A percentile compares a stretch with the other conserved stretches of the same genome.
Conservation (phyloP, 1,140 invertebrate species). For the Brachionus manjavacas region DNA sequence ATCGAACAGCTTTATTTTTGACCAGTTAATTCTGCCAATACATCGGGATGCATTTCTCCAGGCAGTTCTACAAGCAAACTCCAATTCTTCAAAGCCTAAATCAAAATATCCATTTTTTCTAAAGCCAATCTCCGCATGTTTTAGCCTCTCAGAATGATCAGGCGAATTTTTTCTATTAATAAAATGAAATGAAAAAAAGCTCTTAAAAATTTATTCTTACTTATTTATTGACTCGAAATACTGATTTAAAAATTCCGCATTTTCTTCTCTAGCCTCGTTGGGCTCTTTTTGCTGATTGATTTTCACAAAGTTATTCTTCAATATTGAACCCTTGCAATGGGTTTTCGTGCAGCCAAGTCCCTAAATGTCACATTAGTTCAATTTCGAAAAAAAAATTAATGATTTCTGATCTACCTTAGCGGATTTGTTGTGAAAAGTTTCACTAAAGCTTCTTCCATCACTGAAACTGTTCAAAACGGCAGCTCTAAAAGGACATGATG, state of each 20-base stretch:
- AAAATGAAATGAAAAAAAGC: neutral
- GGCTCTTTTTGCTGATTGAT: neutral
- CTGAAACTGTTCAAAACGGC: neutral
- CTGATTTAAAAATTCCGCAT: neutral
- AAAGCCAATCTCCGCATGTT: constrained; percentile 69
- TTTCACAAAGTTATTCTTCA: neutral
- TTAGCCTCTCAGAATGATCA: constrained; percentile 63
- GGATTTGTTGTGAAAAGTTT: constrained; percentile 10
- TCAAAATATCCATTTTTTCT: constrained; percentile 68
- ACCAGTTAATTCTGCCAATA: constrained; percentile 91
- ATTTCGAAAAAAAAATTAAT: neutral
- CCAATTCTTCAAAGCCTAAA: constrained; percentile 80
- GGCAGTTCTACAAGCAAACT: constrained; percentile 85
- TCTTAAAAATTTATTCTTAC: neutral
- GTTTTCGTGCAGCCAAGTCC: neutral
- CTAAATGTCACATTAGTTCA: neutral
- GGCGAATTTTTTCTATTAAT: constrained; percentile 49
- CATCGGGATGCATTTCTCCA: constrained; percentile 89
- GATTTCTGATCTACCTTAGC: neutral
- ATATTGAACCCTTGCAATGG: neutral
- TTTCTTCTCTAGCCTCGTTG: neutral
- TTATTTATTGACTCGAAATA: neutral
- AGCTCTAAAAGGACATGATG: neutral
- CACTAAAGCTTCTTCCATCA: neutral
- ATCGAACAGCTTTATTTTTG: constrained; percentile 75